These are phyloP conservation scores for Andrena praecox DNA, from an alignment of 2,888 invertebrate species.

Conservation along the genomic window DNA sequence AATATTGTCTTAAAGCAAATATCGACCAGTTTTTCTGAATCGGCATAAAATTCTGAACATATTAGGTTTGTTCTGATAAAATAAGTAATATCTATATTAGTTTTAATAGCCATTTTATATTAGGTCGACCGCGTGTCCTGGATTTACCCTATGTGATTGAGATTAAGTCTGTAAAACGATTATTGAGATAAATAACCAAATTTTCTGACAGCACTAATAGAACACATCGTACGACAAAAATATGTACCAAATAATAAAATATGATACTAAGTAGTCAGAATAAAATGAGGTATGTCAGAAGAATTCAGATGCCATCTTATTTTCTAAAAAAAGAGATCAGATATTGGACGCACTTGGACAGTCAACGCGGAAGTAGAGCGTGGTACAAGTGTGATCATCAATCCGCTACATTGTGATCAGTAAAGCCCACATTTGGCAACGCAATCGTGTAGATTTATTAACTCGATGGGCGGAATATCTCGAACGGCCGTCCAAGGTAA, in stretches of 20 bases:
- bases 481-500: not conserved
- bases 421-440: slow-evolving; percentile 54
- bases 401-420: slow-evolving; percentile 59
- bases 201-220: not conserved
- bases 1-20: too few relatives aligned
- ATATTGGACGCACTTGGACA: slow-evolving; percentile 48
- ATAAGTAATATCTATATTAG: too few relatives aligned
- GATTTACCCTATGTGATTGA: not conserved
- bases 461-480: slow-evolving; percentile 34
- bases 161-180: not conserved
- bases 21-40: too few relatives aligned
- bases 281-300: not conserved
- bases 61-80: too few relatives aligned
- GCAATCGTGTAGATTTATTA: slow-evolving; percentile 45
- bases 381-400: slow-evolving; percentile 62
- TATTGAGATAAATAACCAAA: not conserved
- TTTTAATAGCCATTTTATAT: too few relatives aligned
- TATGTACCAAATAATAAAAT: too few relatives aligned
- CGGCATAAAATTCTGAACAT: too few relatives aligned
- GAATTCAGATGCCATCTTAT: not conserved
- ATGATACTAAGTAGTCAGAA: not conserved
- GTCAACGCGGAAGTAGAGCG: slow-evolving; percentile 47
- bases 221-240: not conserved
- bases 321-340: slow-evolving; percentile 30
- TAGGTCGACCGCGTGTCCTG: too few relatives aligned